Base-by-base conservation (phyloP, 2,888 invertebrate genomes). In the Drosophila mimetica region DNA sequence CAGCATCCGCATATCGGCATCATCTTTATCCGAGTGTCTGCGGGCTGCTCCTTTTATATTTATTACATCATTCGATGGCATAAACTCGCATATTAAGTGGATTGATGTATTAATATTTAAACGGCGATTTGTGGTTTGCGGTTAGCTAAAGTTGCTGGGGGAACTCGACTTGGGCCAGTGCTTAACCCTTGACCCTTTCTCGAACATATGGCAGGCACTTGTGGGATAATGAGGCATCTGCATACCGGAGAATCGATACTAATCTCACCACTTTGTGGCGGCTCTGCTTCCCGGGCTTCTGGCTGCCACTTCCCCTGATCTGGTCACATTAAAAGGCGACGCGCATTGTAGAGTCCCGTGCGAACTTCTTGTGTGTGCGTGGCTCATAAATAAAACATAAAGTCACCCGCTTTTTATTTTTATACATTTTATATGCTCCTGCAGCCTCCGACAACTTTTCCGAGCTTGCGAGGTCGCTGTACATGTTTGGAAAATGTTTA, bases 51-150 rank as follows among this genome's bases (percentile, higher is more conserved):
- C 74, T 86, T 77, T 84, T 83, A 81, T 86, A 83, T 86, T 86
- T 85, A 82, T 81, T 81, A 66, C 85, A 79, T 74, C 85, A 86
- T 80, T 86, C 86, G 79, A 70, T 72, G 79, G 82, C 86, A 81
- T 76, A 88, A 86, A 83, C 80, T 86, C 79, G 86, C 82, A 87
- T 89, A 84, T 88, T 90, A 88, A 90, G 89, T 90, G 90, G 89
- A 90, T 90, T 90, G 90, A 90, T 90, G 88, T 90, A 90, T 90
- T 90, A 90, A 90, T 90, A 90, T 90, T 90, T 90, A 90, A 90
- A 89, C 88, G 89, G 79, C 86, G 89, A 89, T 90, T 89, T 90
- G 90, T 80, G 90, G 89, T 65, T 77, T 63, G 73, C 74, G 71
- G 52, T 16, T 37, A n/a, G 28, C 58, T 32, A 47, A 65, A 64